Percentiles rank a stretch among this genome's conserved stretches.
These are phyloP conservation scores for Ennomos fuscantarius DNA, from an alignment of 2,888 invertebrate species.

Conservation along the genomic window DNA sequence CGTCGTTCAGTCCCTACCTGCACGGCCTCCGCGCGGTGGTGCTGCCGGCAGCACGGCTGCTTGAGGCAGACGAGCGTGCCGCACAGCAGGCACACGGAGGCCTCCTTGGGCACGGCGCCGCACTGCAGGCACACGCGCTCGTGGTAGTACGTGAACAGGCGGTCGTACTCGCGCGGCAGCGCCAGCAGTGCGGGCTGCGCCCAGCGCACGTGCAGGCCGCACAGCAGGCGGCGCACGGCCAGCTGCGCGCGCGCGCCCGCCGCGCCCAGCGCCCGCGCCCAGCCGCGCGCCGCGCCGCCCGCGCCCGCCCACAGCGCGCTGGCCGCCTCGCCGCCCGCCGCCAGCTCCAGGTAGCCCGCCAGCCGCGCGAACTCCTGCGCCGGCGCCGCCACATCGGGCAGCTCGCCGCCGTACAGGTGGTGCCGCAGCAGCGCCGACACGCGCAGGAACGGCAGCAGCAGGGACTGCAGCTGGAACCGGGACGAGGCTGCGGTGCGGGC, in stretches of 20 bases:
- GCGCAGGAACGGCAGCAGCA: slow-evolving; percentile 93
- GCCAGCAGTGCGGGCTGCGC: slow-evolving; percentile 92
- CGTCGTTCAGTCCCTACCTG: too few relatives aligned
- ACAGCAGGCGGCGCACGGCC: slow-evolving; percentile 87
- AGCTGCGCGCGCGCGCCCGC: slow-evolving; percentile 68
- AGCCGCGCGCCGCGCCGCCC: slow-evolving; percentile 42
- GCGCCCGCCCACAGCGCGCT: slow-evolving; percentile 44
- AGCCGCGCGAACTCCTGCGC: slow-evolving; percentile 91
- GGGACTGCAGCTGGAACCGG: slow-evolving; percentile 87
- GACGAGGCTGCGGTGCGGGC: too few relatives aligned
- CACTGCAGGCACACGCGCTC: slow-evolving; percentile 95
- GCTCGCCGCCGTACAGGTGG: slow-evolving; percentile 91
- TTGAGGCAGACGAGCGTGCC: slow-evolving; percentile 96
- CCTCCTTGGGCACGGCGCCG: slow-evolving; percentile 93
- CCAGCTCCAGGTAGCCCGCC: slow-evolving; percentile 90
- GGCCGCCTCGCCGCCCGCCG: slow-evolving; percentile 53
- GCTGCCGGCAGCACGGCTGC: slow-evolving; percentile 93
- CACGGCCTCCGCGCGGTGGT: slow-evolving; percentile 94
- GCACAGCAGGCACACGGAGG: slow-evolving; percentile 96
- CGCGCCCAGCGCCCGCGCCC: slow-evolving; percentile 63
- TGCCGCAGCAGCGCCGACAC: slow-evolving; percentile 92
- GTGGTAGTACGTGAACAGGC: slow-evolving; percentile 93
- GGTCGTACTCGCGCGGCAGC: slow-evolving; percentile 96
- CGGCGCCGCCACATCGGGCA: slow-evolving; percentile 88
- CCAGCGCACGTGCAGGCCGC: slow-evolving; percentile 92